Base-by-base conservation (phyloP, 1,140 invertebrate species). In the Platyscapa corneri region DNA sequence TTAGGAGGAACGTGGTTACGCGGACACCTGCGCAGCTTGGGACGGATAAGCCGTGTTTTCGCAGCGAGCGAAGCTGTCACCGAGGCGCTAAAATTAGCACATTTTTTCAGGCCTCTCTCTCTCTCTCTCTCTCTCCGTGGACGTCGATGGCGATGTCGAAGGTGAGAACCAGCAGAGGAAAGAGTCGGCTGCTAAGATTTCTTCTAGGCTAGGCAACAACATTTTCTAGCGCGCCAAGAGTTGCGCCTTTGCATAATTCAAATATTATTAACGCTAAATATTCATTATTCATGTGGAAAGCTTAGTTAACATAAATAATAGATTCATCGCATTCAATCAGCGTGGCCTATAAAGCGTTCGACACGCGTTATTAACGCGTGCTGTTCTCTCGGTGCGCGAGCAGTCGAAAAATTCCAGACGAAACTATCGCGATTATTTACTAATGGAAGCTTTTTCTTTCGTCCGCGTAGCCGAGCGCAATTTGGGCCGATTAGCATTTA, bases 261-360 rank as follows among this genome's bases (percentile, higher is more conserved):
- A 78, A 84, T 85, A 85, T 80, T 80, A 75, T 85, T 80, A 80
- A 75, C 74, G 53, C 32, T 53, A 56, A 46, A 76, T 65, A 42
- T 76, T 65, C 56, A 70, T 78, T 78, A 79, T 78, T 70, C 83
- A 49, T 64, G 37, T 46, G 82, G 83, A 65, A 76, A 49, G 72
- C 3, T 83, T 83, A 64, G 82, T 83, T 83, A 83, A 84, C 76
- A 79, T 84, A 70, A 78, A 72, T 83, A 83, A 83, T 79, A 79
- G 76, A 84, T 79, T 79, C 83, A 67, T 56, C 60, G 60, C 64
- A 56, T 78, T 67, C 42, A 34, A 82, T 82, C 80, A 39, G 39
- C 67, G 1, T 72, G 80, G 30, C 80, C 78, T 80, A 80, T 64
- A 80, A 80, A 80, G 37, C 37, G 64, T 77, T 60, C 75, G 75